These are phyloP conservation scores for Butastur rufipennis DNA, from an alignment of 2,113 vertebrate species.

Conservation along the genomic window DNA sequence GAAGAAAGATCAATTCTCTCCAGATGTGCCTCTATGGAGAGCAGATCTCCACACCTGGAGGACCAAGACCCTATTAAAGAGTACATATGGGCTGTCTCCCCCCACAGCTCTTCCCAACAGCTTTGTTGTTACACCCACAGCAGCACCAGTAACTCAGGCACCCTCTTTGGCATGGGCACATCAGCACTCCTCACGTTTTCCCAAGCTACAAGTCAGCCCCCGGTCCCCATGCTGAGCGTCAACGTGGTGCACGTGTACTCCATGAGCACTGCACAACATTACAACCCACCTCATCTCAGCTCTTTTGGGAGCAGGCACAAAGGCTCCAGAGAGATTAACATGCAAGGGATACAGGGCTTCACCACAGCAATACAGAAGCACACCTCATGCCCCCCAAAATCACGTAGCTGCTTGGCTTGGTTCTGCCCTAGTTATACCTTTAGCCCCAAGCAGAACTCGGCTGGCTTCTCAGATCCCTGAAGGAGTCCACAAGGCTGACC, in stretches of 20 bases:
- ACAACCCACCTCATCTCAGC: background rate
- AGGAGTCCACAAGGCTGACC: background rate
- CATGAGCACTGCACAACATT: background rate
- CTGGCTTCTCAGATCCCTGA: background rate
- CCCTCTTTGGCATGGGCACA: background rate
- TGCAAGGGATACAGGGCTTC: background rate
- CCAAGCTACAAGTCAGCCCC: background rate
- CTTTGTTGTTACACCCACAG: background rate
- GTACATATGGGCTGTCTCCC: too few relatives aligned
- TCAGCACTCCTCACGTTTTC: background rate
- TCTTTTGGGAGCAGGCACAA: background rate
- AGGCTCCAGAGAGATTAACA: background rate
- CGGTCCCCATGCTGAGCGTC: fast-evolving
- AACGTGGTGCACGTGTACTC: fast-evolving
- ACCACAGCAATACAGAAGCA: background rate
- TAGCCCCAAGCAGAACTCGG: background rate
- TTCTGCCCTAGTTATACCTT: background rate
- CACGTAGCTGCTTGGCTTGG: background rate
- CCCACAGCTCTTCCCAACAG: background rate
- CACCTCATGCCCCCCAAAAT: background rate
- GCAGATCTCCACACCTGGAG: background rate
- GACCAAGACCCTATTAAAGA: background rate
- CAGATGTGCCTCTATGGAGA: too few relatives aligned
- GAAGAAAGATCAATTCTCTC: background rate
- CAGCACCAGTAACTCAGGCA: background rate